These are phyloP conservation scores for Balaenoptera acutorostrata DNA, from an alignment of 2,113 vertebrate species.

Conservation along the genomic window DNA sequence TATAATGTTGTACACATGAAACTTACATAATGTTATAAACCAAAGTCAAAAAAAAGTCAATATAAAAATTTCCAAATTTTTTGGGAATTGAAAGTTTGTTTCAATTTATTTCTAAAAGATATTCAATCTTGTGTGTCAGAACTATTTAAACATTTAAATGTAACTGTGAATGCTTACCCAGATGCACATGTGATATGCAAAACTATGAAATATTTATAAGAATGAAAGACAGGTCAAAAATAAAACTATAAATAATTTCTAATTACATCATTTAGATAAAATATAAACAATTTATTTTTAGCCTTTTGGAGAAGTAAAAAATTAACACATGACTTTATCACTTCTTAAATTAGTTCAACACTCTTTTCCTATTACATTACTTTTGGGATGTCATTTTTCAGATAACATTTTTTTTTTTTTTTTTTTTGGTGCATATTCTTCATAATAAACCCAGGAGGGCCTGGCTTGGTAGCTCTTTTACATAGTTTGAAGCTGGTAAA, in stretches of 20 bases:
- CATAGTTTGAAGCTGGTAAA: constrained; percentile 95
- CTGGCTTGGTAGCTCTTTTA: constrained; percentile 71
- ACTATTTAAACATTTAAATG: not conserved
- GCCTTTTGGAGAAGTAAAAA: not conserved
- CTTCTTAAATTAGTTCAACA: constrained; percentile 39
- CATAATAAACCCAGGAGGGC: not conserved
- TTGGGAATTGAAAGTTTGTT: not conserved
- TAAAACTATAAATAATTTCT: not conserved
- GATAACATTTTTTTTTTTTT: not conserved
- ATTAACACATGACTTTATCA: constrained; percentile 1
- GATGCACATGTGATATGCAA: constrained; percentile 1
- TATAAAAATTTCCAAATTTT: not conserved
- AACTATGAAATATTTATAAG: constrained; percentile 4
- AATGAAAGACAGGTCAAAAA: not conserved
- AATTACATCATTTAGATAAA: not conserved
- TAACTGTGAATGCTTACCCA: not conserved
- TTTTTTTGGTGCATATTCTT: not conserved
- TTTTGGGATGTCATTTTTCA: not conserved
- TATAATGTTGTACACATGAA: not conserved
- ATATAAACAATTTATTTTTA: constrained; percentile 17
- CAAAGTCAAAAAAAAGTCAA: not conserved
- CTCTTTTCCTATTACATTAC: not conserved
- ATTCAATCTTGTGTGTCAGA: not conserved
- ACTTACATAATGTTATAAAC: not conserved
- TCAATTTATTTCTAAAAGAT: constrained; percentile 25